Percentiles rank a stretch among this genome's conserved stretches.
Evolutionary conservation across 2,113 vertebrate species (phyloP).

Genomic region (Nestor notabilis): DNA sequence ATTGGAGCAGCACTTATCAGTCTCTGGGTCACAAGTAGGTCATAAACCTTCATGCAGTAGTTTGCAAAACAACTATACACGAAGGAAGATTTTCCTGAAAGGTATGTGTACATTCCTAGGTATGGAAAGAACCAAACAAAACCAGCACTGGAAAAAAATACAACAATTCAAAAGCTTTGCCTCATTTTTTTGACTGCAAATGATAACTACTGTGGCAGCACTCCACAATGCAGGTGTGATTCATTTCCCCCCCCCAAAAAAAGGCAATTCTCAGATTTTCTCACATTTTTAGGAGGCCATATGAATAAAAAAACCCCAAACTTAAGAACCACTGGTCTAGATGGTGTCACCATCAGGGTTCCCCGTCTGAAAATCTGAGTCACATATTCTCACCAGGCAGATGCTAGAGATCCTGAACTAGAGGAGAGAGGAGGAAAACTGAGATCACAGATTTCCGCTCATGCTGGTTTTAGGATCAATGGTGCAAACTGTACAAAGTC

Average conservation of each 20-base stretch:
- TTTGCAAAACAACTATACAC: not conserved
- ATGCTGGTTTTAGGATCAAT: not conserved
- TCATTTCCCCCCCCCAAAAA: not conserved
- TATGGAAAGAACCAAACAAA: not conserved
- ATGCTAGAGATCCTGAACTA: not conserved
- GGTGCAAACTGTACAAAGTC: not conserved
- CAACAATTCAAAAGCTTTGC: not conserved
- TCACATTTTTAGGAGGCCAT: not conserved
- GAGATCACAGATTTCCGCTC: not conserved
- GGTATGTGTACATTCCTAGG: not conserved
- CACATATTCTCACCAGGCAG: not conserved
- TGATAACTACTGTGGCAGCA: not conserved
- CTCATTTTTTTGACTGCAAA: not conserved
- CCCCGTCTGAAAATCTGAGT: not conserved
- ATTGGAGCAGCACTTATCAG: not conserved
- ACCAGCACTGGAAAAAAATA: not conserved
- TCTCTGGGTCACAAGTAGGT: slow-evolving; percentile 39
- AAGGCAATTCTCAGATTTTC: not conserved
- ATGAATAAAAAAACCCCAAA: not conserved
- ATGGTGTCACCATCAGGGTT: not conserved
- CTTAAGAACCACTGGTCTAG: not conserved
- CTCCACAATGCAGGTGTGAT: not conserved
- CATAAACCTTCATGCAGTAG: not conserved
- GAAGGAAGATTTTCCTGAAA: not conserved
- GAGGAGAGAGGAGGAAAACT: not conserved